Conservation (phyloP, 2,797 vertebrate species). For the Phoeniculus purpureus region DNA sequence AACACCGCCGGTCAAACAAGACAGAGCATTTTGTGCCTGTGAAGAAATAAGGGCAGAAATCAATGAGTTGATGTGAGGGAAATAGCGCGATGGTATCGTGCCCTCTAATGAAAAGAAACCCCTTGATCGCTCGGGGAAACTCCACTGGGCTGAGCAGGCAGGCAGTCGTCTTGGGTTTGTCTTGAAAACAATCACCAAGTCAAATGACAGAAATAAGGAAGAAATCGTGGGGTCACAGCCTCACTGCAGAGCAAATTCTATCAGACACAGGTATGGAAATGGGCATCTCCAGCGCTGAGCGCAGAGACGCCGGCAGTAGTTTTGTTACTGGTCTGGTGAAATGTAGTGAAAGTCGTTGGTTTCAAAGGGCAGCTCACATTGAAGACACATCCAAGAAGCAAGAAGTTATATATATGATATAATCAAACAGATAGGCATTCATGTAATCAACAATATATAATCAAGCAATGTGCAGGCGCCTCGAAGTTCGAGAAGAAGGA, state of each 20-base stretch:
- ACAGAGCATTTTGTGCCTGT: neutral
- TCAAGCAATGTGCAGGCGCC: neutral
- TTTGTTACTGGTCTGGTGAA: neutral
- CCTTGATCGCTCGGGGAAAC: neutral
- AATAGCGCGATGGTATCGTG: neutral
- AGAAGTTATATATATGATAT: too few relatives aligned
- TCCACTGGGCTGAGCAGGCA: neutral
- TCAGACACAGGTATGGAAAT: neutral
- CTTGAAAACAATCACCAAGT: neutral
- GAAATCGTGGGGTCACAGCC: neutral
- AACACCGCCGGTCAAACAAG: neutral
- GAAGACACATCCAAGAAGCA: neutral
- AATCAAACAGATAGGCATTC: conserved; percentile 19
- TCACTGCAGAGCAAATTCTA: neutral
- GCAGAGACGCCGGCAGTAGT: neutral
- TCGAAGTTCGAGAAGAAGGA: conserved; percentile 29
- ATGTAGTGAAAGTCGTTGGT: neutral
- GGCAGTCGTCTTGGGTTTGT: neutral
- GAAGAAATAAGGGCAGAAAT: neutral
- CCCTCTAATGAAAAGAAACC: neutral
- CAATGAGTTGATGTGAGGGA: neutral
- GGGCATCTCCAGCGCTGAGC: neutral
- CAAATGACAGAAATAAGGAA: neutral
- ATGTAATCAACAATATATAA: conserved; percentile 56
- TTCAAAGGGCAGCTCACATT: neutral